Base-by-base conservation (phyloP, 2,113 vertebrate species). In the Tetraodon nigroviridis region DNA sequence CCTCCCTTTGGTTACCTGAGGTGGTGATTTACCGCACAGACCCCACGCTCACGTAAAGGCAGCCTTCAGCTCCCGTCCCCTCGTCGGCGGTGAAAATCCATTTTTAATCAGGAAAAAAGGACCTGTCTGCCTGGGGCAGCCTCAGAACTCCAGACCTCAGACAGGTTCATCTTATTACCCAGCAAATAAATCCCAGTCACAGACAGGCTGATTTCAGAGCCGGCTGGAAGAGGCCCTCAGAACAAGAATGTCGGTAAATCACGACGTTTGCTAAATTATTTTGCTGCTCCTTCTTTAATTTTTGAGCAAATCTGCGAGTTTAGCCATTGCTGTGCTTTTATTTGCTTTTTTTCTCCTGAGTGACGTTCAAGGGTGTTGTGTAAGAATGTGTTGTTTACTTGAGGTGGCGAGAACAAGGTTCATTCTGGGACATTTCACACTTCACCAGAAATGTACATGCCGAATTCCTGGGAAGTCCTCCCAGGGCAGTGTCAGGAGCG, bases 111-210 rank as follows among this genome's bases (percentile, higher is more conserved):
- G 57, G 5, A 37, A 37, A 29, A 29, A 57, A 58, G 44, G 40
- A 32, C 45, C 51, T 46, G 61, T 64, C 58, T 63, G 49, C 68
- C 45, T 19, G 32, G 45, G 66, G 71, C 55, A 6, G 50, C 71
- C 69, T 64, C 63, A 63, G 58, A 68, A 72, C 61, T 69, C 69
- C 70, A 76, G 69, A 69, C 76, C 61, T 64, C 47, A 49, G 60
- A 67, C 60, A 57, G 66, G 75, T 79, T 80, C 73, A 79, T 80
- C 73, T 80, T 63, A 67, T 82, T 82, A 83, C 71, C 40, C 15
- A 64, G 72, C 63, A 69, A 80, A 80, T 61, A 69, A 80, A 82
- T 76, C 76, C 67, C 6, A 0, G 58, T 69, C 45, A 59, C 67
- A 67, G 73, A 70, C 58, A 56, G 7, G 50, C 61, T 54, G 66